Base-by-base conservation (phyloP, 2,888 invertebrate genomes). In the Cantharis rufa region DNA sequence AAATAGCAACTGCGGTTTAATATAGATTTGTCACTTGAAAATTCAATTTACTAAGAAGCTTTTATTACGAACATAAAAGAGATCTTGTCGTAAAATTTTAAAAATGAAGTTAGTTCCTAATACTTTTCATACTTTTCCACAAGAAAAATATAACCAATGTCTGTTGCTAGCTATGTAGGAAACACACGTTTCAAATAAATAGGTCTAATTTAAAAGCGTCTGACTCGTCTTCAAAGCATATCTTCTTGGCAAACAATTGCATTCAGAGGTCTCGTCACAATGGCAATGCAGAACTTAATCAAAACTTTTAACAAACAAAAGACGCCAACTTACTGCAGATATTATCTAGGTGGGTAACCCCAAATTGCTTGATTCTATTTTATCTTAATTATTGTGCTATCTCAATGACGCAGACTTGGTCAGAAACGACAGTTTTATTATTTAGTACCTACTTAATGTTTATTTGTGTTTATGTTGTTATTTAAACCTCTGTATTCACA, bases 321-420 rank as follows among this genome's bases (percentile, higher is more conserved):
- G 81, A 75, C 77, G 77, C 79, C 77, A 77, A 78, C 78, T 80
- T 78, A 74, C 62, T 76, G 77, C 74, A 76, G 78, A 82, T 80
- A 80, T 81, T 79, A 82, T 80, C 80, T 80, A 78, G 78, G 80
- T 81, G 80, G 80, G 78, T 82, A 81, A 80, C 81, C 80, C 80
- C 77, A 82, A 82, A 81, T 80, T 80, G 78, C 79, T 78, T 72
- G 77, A 82, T 81, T 81, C 79, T 79, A 83, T 81, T 82, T 82
- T 79, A 82, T 83, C 81, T 82, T 82, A 83, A 83, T 83, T 81
- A 82, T 82, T 81, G 75, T 66, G 79, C 81, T 82, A 82, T 83
- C 82, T 82, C 78, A 77, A 78, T 74, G 71, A 70, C 71, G 63
- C 66, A 75, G 71, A 21, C 61, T 75, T 68, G 69, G 70, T 74